These are phyloP conservation scores for Gortyna flavago DNA, from an alignment of 2,888 invertebrate genomes.

Conservation along the genomic window DNA sequence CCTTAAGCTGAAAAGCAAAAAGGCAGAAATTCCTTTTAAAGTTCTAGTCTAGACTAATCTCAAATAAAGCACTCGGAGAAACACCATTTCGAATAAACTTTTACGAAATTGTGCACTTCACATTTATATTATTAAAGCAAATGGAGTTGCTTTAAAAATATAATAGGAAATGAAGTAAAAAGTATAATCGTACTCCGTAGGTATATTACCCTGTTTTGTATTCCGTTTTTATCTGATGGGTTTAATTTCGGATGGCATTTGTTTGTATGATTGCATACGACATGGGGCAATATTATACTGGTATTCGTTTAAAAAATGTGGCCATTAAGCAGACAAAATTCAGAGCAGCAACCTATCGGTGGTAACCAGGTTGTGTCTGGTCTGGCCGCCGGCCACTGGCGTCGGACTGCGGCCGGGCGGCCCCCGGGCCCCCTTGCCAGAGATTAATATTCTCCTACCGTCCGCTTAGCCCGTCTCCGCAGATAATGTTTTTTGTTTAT, in stretches of 20 bases:
- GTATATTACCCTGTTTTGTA: constrained; percentile 23
- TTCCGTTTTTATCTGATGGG: constrained; percentile 28
- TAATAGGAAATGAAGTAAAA: constrained; percentile 1
- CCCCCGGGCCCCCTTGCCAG: background rate
- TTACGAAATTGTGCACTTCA: background rate
- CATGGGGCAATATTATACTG: constrained; percentile 22
- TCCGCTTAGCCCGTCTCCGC: constrained; percentile 28
- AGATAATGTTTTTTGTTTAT: constrained; percentile 55
- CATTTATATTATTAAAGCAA: background rate
- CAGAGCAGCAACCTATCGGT: constrained; percentile 37
- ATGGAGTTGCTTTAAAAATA: constrained; percentile 5
- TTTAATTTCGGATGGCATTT: constrained; percentile 38
- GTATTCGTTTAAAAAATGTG: constrained; percentile 35
- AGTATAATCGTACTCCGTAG: constrained; percentile 26
- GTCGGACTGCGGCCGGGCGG: background rate
- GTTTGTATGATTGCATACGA: constrained; percentile 28
- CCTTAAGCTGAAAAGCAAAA: background rate
- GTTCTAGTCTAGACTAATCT: background rate
- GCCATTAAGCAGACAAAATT: constrained; percentile 26
- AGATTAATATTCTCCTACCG: constrained; percentile 55
- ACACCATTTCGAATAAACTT: constrained; percentile 1
- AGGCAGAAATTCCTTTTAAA: background rate
- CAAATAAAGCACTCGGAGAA: constrained; percentile 3
- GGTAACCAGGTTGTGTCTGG: constrained; percentile 20
- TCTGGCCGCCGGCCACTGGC: background rate